phyloP scores from a whole-genome alignment of 30 jellyfish, hydroid and myxozoan genomes.

The Aurelia aurita complex sp. Pacific region DNA sequence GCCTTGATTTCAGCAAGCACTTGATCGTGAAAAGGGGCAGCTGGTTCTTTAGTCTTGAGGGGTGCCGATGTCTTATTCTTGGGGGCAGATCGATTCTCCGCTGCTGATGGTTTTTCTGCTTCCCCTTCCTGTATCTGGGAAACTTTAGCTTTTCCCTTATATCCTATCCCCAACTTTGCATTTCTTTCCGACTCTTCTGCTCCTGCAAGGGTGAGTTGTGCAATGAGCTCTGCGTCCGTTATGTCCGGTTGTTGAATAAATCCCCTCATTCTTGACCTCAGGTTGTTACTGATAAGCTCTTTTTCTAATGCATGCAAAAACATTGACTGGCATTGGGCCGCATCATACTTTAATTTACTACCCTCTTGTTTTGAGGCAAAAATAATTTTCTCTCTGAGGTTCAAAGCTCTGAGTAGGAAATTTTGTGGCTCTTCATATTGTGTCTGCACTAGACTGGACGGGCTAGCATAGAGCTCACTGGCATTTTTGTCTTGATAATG shows the following conservation, averaged over 20 bases:
- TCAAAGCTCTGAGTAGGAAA: constrained; percentile 52
- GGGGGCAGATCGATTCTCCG: neutral
- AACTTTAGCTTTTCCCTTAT: constrained; percentile 18
- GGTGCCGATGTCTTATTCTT: neutral
- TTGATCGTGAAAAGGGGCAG: neutral
- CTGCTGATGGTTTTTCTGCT: neutral
- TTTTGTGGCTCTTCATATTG: constrained; percentile 47
- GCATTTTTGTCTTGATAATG: constrained; percentile 56
- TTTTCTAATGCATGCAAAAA: constrained; percentile 33
- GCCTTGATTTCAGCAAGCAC: constrained; percentile 9
- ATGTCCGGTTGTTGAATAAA: neutral
- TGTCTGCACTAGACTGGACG: constrained; percentile 19
- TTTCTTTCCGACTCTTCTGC: constrained; percentile 36
- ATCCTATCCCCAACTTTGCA: constrained; percentile 30
- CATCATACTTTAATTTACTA: constrained; percentile 22
- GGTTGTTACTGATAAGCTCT: constrained; percentile 17
- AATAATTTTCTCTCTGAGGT: constrained; percentile 27
- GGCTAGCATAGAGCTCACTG: constrained; percentile 42
- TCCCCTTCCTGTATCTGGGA: neutral
- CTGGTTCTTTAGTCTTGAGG: neutral
- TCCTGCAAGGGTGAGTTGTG: constrained; percentile 15
- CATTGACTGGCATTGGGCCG: constrained; percentile 33
- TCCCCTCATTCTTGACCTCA: constrained; percentile 15
- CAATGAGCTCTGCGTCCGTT: constrained; percentile 13
- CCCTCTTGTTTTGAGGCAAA: constrained; percentile 36